Evolutionary conservation across 2,888 invertebrate genomes (phyloP).

Genomic region (Eurois occulta): DNA sequence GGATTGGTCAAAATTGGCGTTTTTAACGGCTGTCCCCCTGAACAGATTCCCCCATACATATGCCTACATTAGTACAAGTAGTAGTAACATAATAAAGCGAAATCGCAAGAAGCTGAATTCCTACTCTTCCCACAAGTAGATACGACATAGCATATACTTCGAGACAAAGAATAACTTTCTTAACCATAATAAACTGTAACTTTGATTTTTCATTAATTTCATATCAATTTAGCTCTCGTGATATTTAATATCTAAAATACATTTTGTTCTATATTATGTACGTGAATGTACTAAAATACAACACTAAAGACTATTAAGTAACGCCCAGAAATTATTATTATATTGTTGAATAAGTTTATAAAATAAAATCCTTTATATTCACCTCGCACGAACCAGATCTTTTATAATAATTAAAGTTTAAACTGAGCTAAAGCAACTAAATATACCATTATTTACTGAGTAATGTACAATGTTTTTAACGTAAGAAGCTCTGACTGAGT

Average conservation of each 20-base stretch:
- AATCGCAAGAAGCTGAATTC: constrained; percentile 26
- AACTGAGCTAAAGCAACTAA: constrained; percentile 36
- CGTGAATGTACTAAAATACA: constrained; percentile 62
- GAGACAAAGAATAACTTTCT: constrained; percentile 54
- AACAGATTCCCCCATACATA: constrained; percentile 26
- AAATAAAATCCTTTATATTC: constrained; percentile 52
- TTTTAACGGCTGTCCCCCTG: constrained; percentile 5
- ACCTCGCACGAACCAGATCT: constrained; percentile 18
- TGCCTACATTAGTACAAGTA: constrained; percentile 25
- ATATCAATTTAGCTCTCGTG: constrained; percentile 54
- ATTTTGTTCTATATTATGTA: constrained; percentile 67
- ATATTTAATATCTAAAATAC: constrained; percentile 67
- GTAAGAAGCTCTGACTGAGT: constrained; percentile 43
- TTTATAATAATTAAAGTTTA: constrained; percentile 28
- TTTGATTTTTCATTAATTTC: constrained; percentile 52
- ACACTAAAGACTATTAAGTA: constrained; percentile 66
- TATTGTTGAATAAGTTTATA: constrained; percentile 42
- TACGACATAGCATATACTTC: constrained; percentile 45
- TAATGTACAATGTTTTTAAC: constrained; percentile 43
- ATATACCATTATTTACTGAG: constrained; percentile 19
- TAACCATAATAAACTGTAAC: constrained; percentile 54
- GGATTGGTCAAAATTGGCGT: constrained; percentile 10
- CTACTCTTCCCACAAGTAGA: constrained; percentile 27
- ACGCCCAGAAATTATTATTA: constrained; percentile 57
- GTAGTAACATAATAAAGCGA: constrained; percentile 40